Conservation (phyloP, 2,888 invertebrate genomes). For the Maniola hyperantus region DNA sequence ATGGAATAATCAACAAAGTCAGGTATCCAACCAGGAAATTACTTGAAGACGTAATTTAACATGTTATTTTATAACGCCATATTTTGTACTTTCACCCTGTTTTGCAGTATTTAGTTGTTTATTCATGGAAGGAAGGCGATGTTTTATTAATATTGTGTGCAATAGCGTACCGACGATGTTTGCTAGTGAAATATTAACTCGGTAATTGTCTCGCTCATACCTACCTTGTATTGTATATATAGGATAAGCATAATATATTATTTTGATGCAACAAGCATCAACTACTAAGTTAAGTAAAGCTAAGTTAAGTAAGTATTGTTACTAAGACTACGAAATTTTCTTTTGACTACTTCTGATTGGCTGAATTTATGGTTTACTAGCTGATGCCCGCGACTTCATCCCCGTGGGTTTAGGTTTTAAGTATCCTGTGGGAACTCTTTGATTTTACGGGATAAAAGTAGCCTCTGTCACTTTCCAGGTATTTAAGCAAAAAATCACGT, state of each 20-base stretch:
- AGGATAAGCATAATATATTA: background rate
- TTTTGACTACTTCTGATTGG: no score
- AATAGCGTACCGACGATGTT: slow-evolving; percentile 6
- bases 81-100: background rate
- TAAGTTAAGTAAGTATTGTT: no score
- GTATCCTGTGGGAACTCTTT: no score
- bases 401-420: no score
- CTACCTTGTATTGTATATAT: no score
- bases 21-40: background rate
- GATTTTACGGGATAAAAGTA: no score
- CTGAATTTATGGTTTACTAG: no score
- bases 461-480: no score
- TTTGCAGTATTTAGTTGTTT: slow-evolving; percentile 10
- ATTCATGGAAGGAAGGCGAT: slow-evolving; percentile 9
- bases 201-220: slow-evolving; percentile 5
- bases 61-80: background rate
- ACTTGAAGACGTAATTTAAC: background rate
- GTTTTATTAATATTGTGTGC: slow-evolving; percentile 6
- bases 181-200: slow-evolving; percentile 9
- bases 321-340: background rate
- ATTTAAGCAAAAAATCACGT: no score
- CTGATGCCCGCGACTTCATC: no score
- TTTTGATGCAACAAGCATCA: no score
- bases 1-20: background rate
- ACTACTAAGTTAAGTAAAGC: no score